Conservation (phyloP, 37 sponge, comb jelly and placozoan species). For the Spongia lamella region DNA sequence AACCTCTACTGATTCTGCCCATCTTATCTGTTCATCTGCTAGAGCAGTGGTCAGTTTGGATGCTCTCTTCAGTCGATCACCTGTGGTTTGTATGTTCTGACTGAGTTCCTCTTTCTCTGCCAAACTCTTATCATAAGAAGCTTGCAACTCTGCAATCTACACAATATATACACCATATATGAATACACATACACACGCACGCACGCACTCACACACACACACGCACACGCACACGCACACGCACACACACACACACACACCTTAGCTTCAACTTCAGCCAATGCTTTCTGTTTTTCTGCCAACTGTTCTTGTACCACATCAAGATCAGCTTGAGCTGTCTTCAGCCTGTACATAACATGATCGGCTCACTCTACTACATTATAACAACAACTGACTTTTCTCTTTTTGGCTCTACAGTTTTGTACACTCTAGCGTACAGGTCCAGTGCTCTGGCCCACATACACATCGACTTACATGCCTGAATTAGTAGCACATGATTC, state of each 20-base stretch:
- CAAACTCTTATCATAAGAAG: constrained; percentile 79
- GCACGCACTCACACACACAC: background rate
- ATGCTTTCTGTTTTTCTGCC: constrained; percentile 85
- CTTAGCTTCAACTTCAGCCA: constrained; percentile 87
- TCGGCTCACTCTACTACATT: background rate
- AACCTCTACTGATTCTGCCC: constrained; percentile 92
- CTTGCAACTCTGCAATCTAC: constrained; percentile 67
- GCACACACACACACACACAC: too few species aligned
- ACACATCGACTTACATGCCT: constrained; percentile 97
- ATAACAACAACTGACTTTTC: constrained; percentile 64
- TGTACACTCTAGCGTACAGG: constrained; percentile 89
- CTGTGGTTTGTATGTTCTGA: constrained; percentile 80
- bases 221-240: background rate
- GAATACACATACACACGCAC: too few species aligned
- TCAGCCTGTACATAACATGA: constrained; percentile 48
- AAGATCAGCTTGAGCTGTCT: constrained; percentile 80
- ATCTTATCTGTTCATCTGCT: constrained; percentile 94
- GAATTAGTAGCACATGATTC: background rate
- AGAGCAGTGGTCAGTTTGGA: constrained; percentile 93
- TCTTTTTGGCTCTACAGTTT: constrained; percentile 96
- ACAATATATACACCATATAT: background rate
- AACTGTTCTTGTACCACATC: constrained; percentile 80
- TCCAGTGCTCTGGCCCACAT: constrained; percentile 97
- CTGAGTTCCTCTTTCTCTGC: constrained; percentile 88
- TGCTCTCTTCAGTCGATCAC: constrained; percentile 85